Evolutionary conservation across 1,140 invertebrate species (phyloP).

Genomic region (Musca vetustissima): DNA sequence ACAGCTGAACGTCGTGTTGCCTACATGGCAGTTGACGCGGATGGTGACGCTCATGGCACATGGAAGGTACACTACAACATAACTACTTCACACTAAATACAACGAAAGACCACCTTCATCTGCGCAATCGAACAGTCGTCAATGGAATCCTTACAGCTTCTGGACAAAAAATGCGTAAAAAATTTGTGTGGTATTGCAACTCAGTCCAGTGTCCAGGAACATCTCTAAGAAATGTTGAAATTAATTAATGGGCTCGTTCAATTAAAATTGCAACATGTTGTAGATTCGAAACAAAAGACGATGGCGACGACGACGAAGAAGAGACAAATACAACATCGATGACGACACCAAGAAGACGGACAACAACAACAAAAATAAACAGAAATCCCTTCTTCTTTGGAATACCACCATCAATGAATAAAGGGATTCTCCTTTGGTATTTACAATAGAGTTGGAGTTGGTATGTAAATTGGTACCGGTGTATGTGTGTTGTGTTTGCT

Average conservation of each 20-base stretch:
- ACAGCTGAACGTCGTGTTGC: not conserved
- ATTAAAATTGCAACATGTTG: constrained; percentile 30
- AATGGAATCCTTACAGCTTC: too few relatives aligned
- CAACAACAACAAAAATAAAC: not conserved
- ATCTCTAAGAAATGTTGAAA: constrained; percentile 14
- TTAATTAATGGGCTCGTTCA: constrained; percentile 30
- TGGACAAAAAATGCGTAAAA: too few relatives aligned
- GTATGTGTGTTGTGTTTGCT: not conserved
- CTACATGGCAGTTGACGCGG: too few relatives aligned
- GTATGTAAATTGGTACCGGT: not conserved
- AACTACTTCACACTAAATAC: constrained; percentile 21
- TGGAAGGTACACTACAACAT: constrained; percentile 7
- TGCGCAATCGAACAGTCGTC: too few relatives aligned
- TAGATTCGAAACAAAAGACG: constrained; percentile 10
- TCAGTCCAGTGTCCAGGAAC: not conserved
- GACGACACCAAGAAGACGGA: not conserved
- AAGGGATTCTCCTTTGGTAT: too few relatives aligned
- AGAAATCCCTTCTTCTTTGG: not conserved
- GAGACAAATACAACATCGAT: not conserved
- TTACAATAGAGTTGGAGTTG: not conserved
- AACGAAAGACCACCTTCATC: not conserved
- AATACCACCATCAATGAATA: not conserved
- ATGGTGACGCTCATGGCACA: too few relatives aligned
- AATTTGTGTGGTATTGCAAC: not conserved
- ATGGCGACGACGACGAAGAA: not conserved